A percentile compares a stretch with the other conserved stretches of the same genome.
Evolutionary conservation across 2,113 vertebrate species (phyloP).

Genomic region (Catharus bicknelli): DNA sequence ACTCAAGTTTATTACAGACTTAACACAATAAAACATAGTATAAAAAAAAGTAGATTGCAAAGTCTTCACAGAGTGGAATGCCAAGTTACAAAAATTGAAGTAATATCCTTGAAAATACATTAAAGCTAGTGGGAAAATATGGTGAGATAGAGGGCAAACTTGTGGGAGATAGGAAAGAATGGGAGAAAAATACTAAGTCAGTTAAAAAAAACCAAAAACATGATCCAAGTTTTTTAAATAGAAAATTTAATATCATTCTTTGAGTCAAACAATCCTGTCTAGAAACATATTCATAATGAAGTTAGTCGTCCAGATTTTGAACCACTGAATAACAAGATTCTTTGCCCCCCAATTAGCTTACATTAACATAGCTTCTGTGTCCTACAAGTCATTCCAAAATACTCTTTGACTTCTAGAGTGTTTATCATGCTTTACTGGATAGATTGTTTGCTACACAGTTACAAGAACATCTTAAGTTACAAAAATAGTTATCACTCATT

Average conservation of each 20-base stretch:
- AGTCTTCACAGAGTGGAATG: neutral
- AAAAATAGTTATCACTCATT: slow-evolving; percentile 74
- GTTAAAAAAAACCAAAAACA: neutral
- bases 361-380: neutral
- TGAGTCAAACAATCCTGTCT: slow-evolving; percentile 8
- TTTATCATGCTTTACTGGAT: slow-evolving; percentile 72
- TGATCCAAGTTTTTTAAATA: neutral
- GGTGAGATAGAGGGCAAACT: neutral
- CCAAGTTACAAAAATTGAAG: neutral
- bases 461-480: slow-evolving; percentile 68
- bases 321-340: neutral
- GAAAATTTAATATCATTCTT: slow-evolving; percentile 55
- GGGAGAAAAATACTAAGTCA: neutral
- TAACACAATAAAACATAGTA: slow-evolving; percentile 7
- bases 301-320: neutral
- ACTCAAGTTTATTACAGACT: slow-evolving; percentile 21
- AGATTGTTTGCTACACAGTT: slow-evolving; percentile 66
- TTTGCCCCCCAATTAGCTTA: neutral
- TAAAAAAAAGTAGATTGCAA: neutral
- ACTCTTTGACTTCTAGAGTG: slow-evolving; percentile 13
- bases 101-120: neutral
- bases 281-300: slow-evolving; percentile 1
- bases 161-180: neutral
- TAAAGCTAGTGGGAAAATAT: neutral
- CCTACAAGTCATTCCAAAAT: slow-evolving; percentile 18